Percentiles rank a stretch among this genome's conserved stretches.
Evolutionary conservation across 2,797 vertebrate genomes (phyloP).

Genomic region (Botia almorhae): DNA sequence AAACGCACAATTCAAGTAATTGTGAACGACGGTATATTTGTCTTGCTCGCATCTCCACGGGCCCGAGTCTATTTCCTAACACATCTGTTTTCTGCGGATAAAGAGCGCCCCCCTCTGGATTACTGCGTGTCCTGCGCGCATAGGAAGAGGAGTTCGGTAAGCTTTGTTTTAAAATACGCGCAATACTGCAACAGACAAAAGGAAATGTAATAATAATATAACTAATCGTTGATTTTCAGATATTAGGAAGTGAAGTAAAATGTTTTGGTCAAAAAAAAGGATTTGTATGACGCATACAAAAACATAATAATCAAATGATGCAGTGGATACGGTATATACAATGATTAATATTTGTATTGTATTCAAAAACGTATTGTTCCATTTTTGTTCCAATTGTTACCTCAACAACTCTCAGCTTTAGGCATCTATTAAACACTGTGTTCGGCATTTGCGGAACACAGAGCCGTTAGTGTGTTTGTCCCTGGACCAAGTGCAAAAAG

Average conservation of each 20-base stretch:
- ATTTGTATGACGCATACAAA: no score
- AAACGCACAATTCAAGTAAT: slow-evolving; percentile 65
- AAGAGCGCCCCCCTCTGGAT: slow-evolving; percentile 75
- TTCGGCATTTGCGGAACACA: slow-evolving; percentile 32
- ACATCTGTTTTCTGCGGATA: slow-evolving; percentile 64
- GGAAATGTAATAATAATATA: no score
- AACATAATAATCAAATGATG: no score
- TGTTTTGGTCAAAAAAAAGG: no score
- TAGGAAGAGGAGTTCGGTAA: neutral
- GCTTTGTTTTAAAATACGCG: neutral
- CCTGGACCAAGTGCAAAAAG: slow-evolving; percentile 29
- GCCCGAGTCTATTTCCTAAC: slow-evolving; percentile 11
- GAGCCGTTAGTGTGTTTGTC: slow-evolving; percentile 15
- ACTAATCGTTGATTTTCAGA: no score
- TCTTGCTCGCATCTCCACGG: slow-evolving; percentile 62
- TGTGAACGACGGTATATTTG: slow-evolving; percentile 58
- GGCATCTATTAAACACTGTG: slow-evolving; percentile 5
- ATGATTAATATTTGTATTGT: neutral
- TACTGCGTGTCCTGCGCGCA: neutral
- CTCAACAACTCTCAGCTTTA: neutral
- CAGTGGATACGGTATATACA: no score
- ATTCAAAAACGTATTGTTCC: neutral
- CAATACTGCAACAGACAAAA: no score
- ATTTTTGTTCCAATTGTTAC: neutral
- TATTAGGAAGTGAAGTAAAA: no score